These are phyloP conservation scores for Dolomedes plantarius DNA, from an alignment of 2,888 invertebrate species.

Conservation along the genomic window DNA sequence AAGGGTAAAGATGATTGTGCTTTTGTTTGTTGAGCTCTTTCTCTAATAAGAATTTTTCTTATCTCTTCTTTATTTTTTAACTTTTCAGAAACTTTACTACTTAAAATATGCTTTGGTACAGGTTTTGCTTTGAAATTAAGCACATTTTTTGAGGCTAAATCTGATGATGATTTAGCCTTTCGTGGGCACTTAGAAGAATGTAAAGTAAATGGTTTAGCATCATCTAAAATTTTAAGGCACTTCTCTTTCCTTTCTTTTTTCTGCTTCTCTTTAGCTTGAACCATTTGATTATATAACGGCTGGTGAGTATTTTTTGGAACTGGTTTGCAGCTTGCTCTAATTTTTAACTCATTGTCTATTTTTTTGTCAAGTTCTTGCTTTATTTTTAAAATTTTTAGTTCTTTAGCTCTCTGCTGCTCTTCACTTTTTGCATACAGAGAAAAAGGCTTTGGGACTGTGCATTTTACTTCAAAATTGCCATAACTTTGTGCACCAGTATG, in stretches of 20 bases:
- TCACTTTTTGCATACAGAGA: constrained; percentile 3
- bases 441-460: constrained; percentile 61
- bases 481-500: no score
- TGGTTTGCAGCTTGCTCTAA: constrained; percentile 40
- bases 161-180: neutral
- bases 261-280: constrained; percentile 24
- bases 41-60: constrained; percentile 51
- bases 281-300: constrained; percentile 59
- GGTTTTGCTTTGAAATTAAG: constrained; percentile 54
- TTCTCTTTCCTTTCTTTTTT: constrained; percentile 47
- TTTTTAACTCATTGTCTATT: constrained; percentile 32
- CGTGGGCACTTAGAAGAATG: neutral
- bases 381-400: constrained; percentile 30
- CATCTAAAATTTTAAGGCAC: constrained; percentile 24
- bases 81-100: constrained; percentile 44
- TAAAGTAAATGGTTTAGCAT: constrained; percentile 32
- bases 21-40: constrained; percentile 60
- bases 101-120: constrained; percentile 44
- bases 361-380: constrained; percentile 35
- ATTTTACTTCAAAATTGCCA: neutral
- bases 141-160: neutral
- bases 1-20: constrained; percentile 53
- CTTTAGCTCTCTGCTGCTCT: constrained; percentile 20
- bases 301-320: constrained; percentile 58
- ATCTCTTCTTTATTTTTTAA: constrained; percentile 63